Evolutionary conservation across 2,797 vertebrate species (phyloP), one percentile per base, ranked within the genome.

Genomic region (Psittacula derbiana): DNA sequence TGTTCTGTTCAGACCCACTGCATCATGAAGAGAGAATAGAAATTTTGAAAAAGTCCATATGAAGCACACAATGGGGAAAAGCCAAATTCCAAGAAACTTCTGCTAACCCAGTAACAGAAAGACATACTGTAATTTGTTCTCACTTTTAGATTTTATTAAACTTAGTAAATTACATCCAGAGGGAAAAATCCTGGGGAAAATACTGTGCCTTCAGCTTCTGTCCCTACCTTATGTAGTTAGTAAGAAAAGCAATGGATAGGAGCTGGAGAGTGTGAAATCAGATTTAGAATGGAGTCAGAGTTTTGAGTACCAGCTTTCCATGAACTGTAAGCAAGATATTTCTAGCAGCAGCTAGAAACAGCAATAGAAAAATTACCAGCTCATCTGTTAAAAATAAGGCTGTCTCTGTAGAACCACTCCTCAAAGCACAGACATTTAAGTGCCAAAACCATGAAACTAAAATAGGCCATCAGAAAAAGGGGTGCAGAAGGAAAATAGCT

Each of bases 171-270:
- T 93, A 76, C 81, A 73, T 74, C 79, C 84, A 82, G 25, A 78
- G 88, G 73, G 52, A 71, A 76, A 53, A 87, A 66, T 76, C 14
- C 64, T 3, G 0, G 25, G 18, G 50, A 93, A 91, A 85, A 89
- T 33, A 43, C 33, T 57, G 24, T 65, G 74, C 55, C 60, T 85
- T 7, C 6, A 85, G 71, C 78, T 91, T 50, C 27, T 53, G 41
- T 74, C 89, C 52, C 36, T 82, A 57, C 84, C 78, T 93, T 86
- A 87, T 61, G 80, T 65, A 90, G 71, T 76, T 91, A 94, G 88
- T 91, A 92, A 71, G 58, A 89, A 92, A 94, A 92, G 76, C 64
- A 95, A 92, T 80, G 44, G 80, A 67, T 70, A 84, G 64, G 36
- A 86, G 74, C 64, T 38, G 66, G 18, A 86, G 65, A 75, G 41